Base-by-base conservation (phyloP, 2,797 vertebrate species). In the Crenichthys baileyi region DNA sequence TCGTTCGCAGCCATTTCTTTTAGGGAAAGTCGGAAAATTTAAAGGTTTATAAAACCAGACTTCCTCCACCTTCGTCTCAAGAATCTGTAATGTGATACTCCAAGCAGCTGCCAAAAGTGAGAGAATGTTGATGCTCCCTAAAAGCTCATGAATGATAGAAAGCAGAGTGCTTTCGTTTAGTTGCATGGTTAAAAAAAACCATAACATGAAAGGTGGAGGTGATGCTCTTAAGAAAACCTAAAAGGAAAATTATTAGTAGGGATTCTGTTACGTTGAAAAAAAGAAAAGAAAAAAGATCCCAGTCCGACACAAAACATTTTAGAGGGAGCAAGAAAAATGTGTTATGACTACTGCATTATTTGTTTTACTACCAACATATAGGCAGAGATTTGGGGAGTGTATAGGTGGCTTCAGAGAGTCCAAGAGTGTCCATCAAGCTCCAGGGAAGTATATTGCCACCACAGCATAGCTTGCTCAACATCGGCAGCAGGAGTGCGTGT, bases 1-100 rank as follows among this genome's bases (percentile, higher is more conserved):
- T 36, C 26, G 22, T 51, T 75, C 29, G 24, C 44, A 75, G 46
- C 20, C 46, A 39, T 65, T 48, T 70, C 67, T 70, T 56, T 41
- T 26, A 26, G 11, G 36, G 44, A 65, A 65, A 36, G n/a, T 46
- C 22, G 36, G 63, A 20, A 31, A 24, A 75, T 65, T 48, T 75
- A 9, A 75, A 75, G 60, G 60, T 63, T 65, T 31, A 50, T 7
- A 73, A 87, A 61, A 85, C 85, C 76, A 77, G 77, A 88, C 79
- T 79, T 79, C 70, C 53, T 70, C 67, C 39, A 44, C n/a, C 41
- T 48, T 48, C 24, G 13, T 70, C 24, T 46, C 41, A 7, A 72
- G 31, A 36, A 73, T 41, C 22, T 11, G 60, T 29, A 75, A 63
- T 13, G 18, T 1, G 1, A 60, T 75, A 44, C 58, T 2, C 20